Evolutionary conservation across 2,113 vertebrate species (phyloP).

Genomic region (Poicephalus gulielmi): DNA sequence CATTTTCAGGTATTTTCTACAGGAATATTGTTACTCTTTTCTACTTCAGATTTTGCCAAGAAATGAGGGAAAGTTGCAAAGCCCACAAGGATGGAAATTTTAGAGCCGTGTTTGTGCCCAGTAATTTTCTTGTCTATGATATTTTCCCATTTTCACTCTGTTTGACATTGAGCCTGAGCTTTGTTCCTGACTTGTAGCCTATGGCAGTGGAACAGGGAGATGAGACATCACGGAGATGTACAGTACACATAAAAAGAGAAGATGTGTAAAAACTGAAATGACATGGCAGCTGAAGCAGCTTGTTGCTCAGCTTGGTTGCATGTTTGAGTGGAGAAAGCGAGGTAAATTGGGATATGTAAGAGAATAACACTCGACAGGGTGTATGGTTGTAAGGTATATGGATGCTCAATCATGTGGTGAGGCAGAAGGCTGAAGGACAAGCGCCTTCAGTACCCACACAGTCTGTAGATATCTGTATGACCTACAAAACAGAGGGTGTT

Average conservation of each 20-base stretch:
- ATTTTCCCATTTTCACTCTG: constrained; percentile 62
- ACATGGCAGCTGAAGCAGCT: constrained; percentile 75
- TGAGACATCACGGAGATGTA: constrained; percentile 63
- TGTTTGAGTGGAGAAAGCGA: constrained; percentile 70
- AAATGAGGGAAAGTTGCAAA: neutral
- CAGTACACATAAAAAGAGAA: constrained; percentile 64
- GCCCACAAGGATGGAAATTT: constrained; percentile 34
- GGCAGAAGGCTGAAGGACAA: constrained; percentile 76
- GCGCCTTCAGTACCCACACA: constrained; percentile 58
- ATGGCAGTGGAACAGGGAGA: constrained; percentile 65
- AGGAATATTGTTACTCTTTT: neutral
- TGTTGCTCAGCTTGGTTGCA: constrained; percentile 71
- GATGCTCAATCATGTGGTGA: constrained; percentile 65
- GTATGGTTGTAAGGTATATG: constrained; percentile 65
- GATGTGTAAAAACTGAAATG: constrained; percentile 77
- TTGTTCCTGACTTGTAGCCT: constrained; percentile 72
- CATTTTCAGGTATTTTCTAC: neutral
- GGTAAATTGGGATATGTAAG: constrained; percentile 73
- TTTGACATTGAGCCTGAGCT: constrained; percentile 59
- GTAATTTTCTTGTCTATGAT: constrained; percentile 54
- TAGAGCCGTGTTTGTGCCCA: constrained; percentile 34
- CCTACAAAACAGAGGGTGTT: constrained; percentile 55
- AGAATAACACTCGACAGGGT: constrained; percentile 76
- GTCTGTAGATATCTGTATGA: constrained; percentile 51
- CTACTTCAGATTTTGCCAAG: neutral